A percentile compares a stretch with the other conserved stretches of the same genome.
These are phyloP conservation scores for Hipparchia sbordonii DNA, from an alignment of 2,888 invertebrate species.

Conservation along the genomic window DNA sequence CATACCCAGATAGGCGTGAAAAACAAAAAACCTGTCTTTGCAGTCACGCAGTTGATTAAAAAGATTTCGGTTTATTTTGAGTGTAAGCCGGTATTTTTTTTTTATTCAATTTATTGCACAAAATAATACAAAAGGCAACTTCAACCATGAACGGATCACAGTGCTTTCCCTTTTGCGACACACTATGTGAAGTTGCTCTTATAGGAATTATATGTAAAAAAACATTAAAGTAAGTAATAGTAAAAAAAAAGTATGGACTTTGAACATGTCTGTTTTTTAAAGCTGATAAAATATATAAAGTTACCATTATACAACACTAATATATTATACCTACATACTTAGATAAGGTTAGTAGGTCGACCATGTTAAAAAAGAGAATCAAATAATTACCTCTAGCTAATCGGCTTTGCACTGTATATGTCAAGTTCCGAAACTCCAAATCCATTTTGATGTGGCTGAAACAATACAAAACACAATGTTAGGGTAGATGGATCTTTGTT, in stretches of 20 bases:
- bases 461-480: constrained; percentile 49
- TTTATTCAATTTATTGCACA: no score
- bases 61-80: no score
- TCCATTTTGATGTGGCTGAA: constrained; percentile 72
- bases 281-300: no score
- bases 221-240: no score
- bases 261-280: no score
- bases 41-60: no score
- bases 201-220: neutral
- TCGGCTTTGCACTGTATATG: constrained; percentile 67
- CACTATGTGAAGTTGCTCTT: neutral
- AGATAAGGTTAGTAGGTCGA: no score
- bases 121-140: no score
- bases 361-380: neutral
- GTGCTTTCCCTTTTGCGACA: constrained; percentile 18
- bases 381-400: constrained; percentile 58
- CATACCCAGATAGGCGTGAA: no score
- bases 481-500: neutral
- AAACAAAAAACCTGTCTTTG: no score
- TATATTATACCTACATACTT: no score
- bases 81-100: neutral
- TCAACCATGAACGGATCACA: neutral
- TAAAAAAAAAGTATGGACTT: neutral
- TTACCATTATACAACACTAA: no score
- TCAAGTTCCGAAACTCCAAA: constrained; percentile 79